A percentile compares a stretch with the other conserved stretches of the same genome.
phyloP scores from a whole-genome alignment of 92 coral and sea anemone species.

The Bergia puertoricense region DNA sequence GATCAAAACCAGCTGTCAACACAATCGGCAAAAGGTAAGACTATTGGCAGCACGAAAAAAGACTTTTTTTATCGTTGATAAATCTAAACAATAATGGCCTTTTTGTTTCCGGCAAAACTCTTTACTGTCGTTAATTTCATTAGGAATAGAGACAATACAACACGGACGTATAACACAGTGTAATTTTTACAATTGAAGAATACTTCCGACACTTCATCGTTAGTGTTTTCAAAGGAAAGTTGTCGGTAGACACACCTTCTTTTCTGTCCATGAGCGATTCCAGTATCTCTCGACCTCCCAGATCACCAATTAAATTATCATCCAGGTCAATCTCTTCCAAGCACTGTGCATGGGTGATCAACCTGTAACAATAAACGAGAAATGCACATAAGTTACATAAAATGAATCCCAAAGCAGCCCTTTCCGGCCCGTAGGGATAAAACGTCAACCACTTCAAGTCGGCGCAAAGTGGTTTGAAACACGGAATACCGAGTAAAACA shows the following conservation, averaged over 20 bases:
- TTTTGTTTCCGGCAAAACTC: neutral
- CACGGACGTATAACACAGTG: neutral
- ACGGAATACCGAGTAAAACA: neutral
- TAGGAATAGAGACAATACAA: neutral
- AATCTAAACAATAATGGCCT: neutral
- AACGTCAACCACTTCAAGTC: no score
- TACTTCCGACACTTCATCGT: neutral
- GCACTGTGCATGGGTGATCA: conserved; percentile 89
- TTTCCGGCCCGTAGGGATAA: no score
- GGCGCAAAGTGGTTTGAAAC: neutral
- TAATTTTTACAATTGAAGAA: no score
- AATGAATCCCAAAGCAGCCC: neutral
- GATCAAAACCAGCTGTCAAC: no score
- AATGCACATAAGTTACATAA: neutral
- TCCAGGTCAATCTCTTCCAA: conserved; percentile 90
- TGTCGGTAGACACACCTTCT: conserved; percentile 65
- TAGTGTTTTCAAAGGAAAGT: neutral
- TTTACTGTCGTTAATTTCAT: neutral
- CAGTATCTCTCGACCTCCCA: conserved; percentile 94
- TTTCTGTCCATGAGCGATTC: conserved; percentile 92
- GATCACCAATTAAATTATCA: conserved; percentile 95
- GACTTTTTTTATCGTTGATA: neutral
- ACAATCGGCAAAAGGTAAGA: no score
- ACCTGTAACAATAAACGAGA: conserved; percentile 43
- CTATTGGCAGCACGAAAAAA: neutral